Conservation (phyloP, 2,113 vertebrate genomes). For the Microtus richardsoni region DNA sequence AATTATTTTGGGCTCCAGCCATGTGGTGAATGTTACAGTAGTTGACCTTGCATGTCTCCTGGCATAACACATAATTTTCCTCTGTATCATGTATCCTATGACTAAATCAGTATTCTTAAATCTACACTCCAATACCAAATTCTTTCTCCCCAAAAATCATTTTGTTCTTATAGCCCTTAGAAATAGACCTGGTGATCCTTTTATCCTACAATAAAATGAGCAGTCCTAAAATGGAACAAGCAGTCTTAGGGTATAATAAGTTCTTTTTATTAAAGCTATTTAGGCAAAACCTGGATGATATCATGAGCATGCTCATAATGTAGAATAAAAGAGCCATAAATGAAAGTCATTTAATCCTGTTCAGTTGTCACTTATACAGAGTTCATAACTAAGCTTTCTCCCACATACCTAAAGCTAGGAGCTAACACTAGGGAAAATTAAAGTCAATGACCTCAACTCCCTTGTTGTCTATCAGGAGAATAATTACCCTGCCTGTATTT, state of each 20-base stretch:
- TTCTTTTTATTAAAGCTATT: constrained; percentile 57
- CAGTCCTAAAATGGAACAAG: constrained; percentile 10
- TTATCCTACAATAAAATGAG: constrained; percentile 65
- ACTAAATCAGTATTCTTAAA: not conserved
- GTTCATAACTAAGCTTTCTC: constrained; percentile 37
- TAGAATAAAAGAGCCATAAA: constrained; percentile 35
- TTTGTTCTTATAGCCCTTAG: constrained; percentile 27
- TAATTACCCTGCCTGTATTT: not conserved
- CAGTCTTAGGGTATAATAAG: constrained; percentile 33
- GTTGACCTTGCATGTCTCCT: not conserved
- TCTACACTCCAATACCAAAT: constrained; percentile 36
- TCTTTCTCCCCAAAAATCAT: not conserved
- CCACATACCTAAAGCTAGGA: constrained; percentile 25
- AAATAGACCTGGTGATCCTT: constrained; percentile 43
- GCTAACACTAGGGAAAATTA: not conserved
- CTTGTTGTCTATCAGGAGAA: not conserved
- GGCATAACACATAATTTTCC: not conserved
- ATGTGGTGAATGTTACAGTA: not conserved
- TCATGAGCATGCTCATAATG: constrained; percentile 43
- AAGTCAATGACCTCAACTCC: constrained; percentile 25
- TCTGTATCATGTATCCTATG: not conserved
- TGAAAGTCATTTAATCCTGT: constrained; percentile 35
- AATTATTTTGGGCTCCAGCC: not conserved
- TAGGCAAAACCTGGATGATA: constrained; percentile 8
- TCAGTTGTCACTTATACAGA: not conserved